Base-by-base conservation (phyloP, 2,797 vertebrate species). In the Enteromius viviparus region DNA sequence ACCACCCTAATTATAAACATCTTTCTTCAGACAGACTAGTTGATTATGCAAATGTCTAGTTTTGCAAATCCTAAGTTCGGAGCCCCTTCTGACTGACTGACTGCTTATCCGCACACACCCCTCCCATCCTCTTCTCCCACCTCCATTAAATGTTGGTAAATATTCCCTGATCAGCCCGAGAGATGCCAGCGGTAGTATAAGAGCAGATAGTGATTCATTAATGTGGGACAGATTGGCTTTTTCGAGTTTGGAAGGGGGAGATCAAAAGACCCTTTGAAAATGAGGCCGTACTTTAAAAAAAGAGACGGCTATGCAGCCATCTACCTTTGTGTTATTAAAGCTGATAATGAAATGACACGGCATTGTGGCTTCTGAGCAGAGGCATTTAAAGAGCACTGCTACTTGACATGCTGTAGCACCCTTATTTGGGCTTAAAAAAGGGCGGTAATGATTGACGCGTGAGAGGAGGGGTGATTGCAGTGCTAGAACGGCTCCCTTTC, bases 391-490 rank as follows among this genome's bases (percentile, higher is more conserved):
- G 78, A 83, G 81, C 47, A 49, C 51, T 23, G 80, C 68, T 80
- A 51, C 74, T 51, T 82, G 78, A 81, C 83, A 86, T 78, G 69
- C 85, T 69, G 83, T 42, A 78, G 82, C 83, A 82, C 65, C 70
- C 79, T 72, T 85, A 74, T 86, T 86, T 83, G 69, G 21, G 72
- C 60, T 70, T 75, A 58, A 85, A 85, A 80, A 72, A 70, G 70
- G 80, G 79, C 80, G 34, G 80, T 87, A 76, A 83, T 88, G 86
- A 89, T 84, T 68, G 82, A 88, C 83, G 26, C 79, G 70, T 82
- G 69, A 69, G 81, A 81, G 82, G 75, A 76, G 74, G 65, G 42
- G 75, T 78, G 77, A 84, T 76, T 49, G 81, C 76, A 64, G 82
- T 84, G 64, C 64, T 34, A 45, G 77, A 86, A 80, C 82, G 42